A percentile compares a stretch with the other conserved stretches of the same genome.
Evolutionary conservation across 2,113 vertebrate genomes (phyloP).

Genomic region (Burhinus oedicnemus): DNA sequence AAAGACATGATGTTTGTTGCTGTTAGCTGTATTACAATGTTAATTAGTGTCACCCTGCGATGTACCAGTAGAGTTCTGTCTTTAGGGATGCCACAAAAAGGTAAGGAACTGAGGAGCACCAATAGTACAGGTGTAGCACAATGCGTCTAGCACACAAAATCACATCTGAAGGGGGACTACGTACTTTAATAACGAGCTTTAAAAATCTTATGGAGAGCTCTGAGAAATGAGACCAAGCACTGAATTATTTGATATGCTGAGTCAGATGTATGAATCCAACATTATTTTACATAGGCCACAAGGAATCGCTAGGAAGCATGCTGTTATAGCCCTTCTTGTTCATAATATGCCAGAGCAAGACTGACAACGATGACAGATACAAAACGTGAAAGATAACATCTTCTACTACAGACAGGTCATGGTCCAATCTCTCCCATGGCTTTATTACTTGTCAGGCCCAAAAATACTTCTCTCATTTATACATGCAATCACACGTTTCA

Average conservation of each 20-base stretch:
- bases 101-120: neutral
- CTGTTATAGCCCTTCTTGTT: neutral
- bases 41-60: neutral
- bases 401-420: neutral
- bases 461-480: neutral
- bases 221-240: neutral
- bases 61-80: too few species aligned
- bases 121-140: fast-evolving
- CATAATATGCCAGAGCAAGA: neutral
- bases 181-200: neutral
- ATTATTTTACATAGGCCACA: neutral
- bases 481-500: neutral
- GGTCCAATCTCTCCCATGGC: neutral
- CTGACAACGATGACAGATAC: neutral
- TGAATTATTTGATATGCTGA: neutral
- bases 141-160: neutral
- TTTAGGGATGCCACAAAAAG: neutral
- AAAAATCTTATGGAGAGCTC: neutral
- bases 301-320: neutral
- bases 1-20: fast-evolving
- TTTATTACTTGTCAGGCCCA: neutral
- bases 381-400: too few species aligned
- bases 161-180: neutral
- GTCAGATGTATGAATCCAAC: neutral
- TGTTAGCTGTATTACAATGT: fast-evolving